Evolutionary conservation across 2,888 invertebrate genomes (phyloP), one percentile per base, ranked within the genome.

Genomic region (Thereva unica): DNA sequence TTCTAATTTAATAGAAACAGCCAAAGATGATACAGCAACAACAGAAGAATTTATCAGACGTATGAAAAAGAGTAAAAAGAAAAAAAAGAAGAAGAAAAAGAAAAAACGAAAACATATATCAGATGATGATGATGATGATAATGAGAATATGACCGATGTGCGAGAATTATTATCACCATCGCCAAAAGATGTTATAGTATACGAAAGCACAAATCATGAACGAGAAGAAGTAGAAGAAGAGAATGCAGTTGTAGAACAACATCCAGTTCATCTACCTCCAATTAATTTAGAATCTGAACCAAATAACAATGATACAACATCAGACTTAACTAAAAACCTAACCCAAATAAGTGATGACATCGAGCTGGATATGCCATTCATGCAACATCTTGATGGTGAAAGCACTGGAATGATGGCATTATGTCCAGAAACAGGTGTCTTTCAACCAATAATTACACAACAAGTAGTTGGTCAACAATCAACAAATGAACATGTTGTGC

Each of bases 371-470:
- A 61, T 69, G 65, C 67, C 67, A 37, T 72, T 71, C 44, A 72
- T 73, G 52, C 67, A 65, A 4, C 59, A 68, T 7, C 45, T 67
- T 9, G 64, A 54, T 3, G 61, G 53, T 42, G 66, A 67, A 7
- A 41, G 66, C 44, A 67, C 69, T 4, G 67, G 67, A 7, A 64
- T 69, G 12, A 54, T 78, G 71, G 76, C 77, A 44, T 71, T 79
- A 12, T 80, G 79, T 50, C 76, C 80, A 52, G 75, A 76, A 64
- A 79, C 80, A 4, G 59, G 59, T 23, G 59, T 59, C 10, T 59
- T 59, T 37, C 59, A 59, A 59, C 4, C 59, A 7, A 37, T 59
- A 3, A 10, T 10, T 34, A 35, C 45, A 37, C 8, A 4, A 7
- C 45, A 8, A 12, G 9, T 34, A 4, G 42, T 44, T 41, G 38